A percentile compares a stretch with the other conserved stretches of the same genome.
Conservation (phyloP, 1,140 invertebrate genomes). For the Zophobas morio region DNA sequence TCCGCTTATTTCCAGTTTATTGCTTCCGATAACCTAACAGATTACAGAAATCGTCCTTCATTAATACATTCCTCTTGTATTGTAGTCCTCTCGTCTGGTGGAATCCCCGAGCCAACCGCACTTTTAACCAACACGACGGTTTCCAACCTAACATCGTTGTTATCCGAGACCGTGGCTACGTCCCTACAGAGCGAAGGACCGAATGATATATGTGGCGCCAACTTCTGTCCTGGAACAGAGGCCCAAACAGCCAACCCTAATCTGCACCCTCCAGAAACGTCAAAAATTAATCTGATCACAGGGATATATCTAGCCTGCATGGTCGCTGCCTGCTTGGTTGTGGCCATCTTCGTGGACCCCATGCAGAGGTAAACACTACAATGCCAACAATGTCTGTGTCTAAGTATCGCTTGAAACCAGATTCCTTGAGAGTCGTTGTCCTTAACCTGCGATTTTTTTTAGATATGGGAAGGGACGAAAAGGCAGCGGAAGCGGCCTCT, state of each 20-base stretch:
- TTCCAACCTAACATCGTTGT: conserved; percentile 22
- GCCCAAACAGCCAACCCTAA: conserved; percentile 74
- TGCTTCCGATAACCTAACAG: no score
- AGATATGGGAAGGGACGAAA: conserved; percentile 70
- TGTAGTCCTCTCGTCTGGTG: conserved; percentile 17
- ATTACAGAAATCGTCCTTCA: neutral
- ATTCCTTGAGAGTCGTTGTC: neutral
- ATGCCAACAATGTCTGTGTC: no score
- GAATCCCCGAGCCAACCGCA: conserved; percentile 15
- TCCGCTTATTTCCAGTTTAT: no score
- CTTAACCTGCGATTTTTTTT: conserved; percentile 59
- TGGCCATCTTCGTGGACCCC: conserved; percentile 87
- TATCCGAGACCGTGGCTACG: conserved; percentile 13
- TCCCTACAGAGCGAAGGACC: conserved; percentile 4
- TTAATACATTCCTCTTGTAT: conserved; percentile 1
- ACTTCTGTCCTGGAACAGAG: conserved; percentile 76
- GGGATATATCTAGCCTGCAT: conserved; percentile 89
- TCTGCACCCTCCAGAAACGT: conserved; percentile 76
- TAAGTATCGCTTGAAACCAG: neutral
- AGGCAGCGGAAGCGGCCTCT: conserved; percentile 67
- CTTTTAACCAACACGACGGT: conserved; percentile 27
- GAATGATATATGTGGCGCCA: conserved; percentile 78
- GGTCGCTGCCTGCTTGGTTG: conserved; percentile 80
- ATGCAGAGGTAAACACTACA: conserved; percentile 76
- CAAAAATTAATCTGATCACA: conserved; percentile 83